A percentile compares a stretch with the other conserved stretches of the same genome.
Evolutionary conservation across 1,140 invertebrate genomes (phyloP).

Genomic region (Leptopilina boulardi): DNA sequence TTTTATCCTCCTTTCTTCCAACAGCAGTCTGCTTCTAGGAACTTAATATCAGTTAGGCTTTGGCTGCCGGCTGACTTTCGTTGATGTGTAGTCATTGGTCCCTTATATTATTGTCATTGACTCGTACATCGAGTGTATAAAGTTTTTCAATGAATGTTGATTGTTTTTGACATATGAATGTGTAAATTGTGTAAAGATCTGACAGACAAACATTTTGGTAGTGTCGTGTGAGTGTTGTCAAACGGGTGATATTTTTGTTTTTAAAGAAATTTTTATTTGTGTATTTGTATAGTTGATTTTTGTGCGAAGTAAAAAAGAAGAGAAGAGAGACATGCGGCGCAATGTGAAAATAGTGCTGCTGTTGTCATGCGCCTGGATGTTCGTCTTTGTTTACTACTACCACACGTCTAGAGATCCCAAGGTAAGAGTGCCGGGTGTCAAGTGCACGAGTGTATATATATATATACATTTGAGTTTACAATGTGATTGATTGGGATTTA

Average conservation of each 20-base stretch:
- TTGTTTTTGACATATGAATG: constrained; percentile 39
- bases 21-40: background rate
- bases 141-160: constrained; percentile 45
- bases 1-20: background rate
- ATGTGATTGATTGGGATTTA: constrained; percentile 35
- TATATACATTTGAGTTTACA: constrained; percentile 34
- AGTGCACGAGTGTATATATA: background rate
- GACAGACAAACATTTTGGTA: background rate
- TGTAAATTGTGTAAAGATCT: constrained; percentile 41
- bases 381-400: constrained; percentile 78
- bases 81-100: constrained; percentile 31
- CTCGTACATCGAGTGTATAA: background rate
- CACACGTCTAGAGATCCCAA: constrained; percentile 75
- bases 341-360: constrained; percentile 78
- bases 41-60: constrained; percentile 67
- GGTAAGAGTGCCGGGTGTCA: constrained; percentile 56
- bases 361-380: constrained; percentile 78
- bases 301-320: constrained; percentile 33
- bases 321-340: constrained; percentile 72
- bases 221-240: constrained; percentile 1
- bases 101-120: too few species aligned
- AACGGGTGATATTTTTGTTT: too few species aligned
- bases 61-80: constrained; percentile 65
- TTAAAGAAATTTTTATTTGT: background rate
- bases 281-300: too few species aligned